These are phyloP conservation scores for Montipora capitata DNA, from an alignment of 92 coral and sea anemone species.

Conservation along the genomic window DNA sequence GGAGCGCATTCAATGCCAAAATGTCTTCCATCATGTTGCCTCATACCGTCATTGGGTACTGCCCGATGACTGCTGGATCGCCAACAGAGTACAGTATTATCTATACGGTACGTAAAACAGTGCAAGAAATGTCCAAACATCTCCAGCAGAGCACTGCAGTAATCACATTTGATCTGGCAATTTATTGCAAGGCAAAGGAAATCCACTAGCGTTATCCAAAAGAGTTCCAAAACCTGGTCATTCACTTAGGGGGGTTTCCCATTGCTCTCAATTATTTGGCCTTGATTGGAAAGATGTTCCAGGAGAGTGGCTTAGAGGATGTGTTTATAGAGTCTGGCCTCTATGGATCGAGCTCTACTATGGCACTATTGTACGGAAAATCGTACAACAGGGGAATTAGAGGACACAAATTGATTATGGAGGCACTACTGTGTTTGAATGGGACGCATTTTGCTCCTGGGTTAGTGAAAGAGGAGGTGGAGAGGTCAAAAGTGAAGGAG, in stretches of 20 bases:
- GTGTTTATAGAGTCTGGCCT: too few species aligned
- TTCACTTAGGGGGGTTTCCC: slow-evolving; percentile 78
- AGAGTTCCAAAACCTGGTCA: slow-evolving; percentile 61
- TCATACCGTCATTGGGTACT: slow-evolving; percentile 70
- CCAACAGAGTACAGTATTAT: slow-evolving; percentile 78
- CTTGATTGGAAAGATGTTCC: slow-evolving; percentile 8
- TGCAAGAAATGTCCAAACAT: neutral
- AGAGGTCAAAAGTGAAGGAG: too few species aligned
- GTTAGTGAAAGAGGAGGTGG: too few species aligned
- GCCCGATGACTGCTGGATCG: slow-evolving; percentile 79
- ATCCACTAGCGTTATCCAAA: slow-evolving; percentile 67
- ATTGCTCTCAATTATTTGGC: slow-evolving; percentile 69
- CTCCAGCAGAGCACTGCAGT: slow-evolving; percentile 25
- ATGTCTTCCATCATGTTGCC: slow-evolving; percentile 48
- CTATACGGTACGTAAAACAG: slow-evolving; percentile 51
- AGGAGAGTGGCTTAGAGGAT: too few species aligned
- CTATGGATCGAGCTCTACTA: too few species aligned
- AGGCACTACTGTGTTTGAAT: too few species aligned
- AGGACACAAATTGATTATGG: too few species aligned
- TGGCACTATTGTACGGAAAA: too few species aligned
- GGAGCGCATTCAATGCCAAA: slow-evolving; percentile 79
- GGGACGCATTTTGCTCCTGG: too few species aligned
- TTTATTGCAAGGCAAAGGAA: slow-evolving; percentile 72
- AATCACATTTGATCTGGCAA: slow-evolving; percentile 75
- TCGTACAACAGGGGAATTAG: too few species aligned